Evolutionary conservation across 2,888 invertebrate species (phyloP).

Genomic region (Onchidella celtica): DNA sequence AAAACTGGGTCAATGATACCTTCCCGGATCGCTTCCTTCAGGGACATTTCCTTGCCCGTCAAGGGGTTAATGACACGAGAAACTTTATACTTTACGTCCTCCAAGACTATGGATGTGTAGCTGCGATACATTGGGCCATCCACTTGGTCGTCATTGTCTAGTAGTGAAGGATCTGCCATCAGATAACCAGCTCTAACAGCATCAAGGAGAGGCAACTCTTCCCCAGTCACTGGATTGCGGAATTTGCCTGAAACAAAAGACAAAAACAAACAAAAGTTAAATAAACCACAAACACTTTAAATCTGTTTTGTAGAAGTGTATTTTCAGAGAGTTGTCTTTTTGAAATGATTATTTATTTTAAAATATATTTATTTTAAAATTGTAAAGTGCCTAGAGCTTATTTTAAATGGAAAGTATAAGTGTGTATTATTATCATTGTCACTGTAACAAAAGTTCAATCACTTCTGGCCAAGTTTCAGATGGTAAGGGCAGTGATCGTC

Average conservation of each 20-base stretch:
- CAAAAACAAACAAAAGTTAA: neutral
- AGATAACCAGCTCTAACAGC: constrained; percentile 87
- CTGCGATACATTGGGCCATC: constrained; percentile 58
- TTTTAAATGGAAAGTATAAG: too few relatives aligned
- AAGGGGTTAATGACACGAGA: constrained; percentile 66
- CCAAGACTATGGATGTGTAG: constrained; percentile 68
- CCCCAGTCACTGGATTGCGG: constrained; percentile 71
- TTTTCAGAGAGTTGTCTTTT: too few relatives aligned
- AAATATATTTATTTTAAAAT: too few relatives aligned
- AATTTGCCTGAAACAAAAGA: constrained; percentile 83
- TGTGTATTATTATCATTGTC: too few relatives aligned
- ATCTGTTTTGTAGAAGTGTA: too few relatives aligned
- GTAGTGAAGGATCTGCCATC: constrained; percentile 64
- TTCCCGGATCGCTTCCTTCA: constrained; percentile 69
- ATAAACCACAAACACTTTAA: too few relatives aligned
- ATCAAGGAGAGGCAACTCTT: constrained; percentile 84
- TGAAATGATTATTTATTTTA: too few relatives aligned
- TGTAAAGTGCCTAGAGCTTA: too few relatives aligned
- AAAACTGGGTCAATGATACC: constrained; percentile 72
- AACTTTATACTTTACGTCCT: constrained; percentile 67
- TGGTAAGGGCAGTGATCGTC: too few relatives aligned
- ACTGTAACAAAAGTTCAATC: too few relatives aligned
- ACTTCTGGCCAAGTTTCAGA: too few relatives aligned
- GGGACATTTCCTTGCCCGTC: constrained; percentile 68
- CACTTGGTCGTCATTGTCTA: constrained; percentile 56